Percentiles rank a stretch among this genome's conserved stretches.
Evolutionary conservation across 2,888 invertebrate genomes (phyloP).

Genomic region (Leuctra nigra): DNA sequence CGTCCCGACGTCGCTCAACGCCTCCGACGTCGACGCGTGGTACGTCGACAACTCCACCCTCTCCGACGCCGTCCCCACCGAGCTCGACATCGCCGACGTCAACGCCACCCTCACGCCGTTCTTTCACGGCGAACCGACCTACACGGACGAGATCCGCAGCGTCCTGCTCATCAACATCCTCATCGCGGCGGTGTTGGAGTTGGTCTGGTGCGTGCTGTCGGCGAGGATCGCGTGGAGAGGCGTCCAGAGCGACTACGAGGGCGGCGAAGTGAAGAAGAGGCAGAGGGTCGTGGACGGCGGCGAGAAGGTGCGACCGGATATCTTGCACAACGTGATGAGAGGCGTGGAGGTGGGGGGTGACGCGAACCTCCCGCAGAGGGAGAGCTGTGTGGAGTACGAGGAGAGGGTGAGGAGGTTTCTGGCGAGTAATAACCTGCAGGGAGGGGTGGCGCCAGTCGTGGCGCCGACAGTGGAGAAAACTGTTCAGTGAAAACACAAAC

Average conservation of each 20-base stretch:
- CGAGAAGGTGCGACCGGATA: constrained; percentile 21
- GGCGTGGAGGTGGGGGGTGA: constrained; percentile 10
- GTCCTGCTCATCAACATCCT: constrained; percentile 53
- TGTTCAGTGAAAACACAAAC: too few species aligned
- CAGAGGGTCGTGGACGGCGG: not conserved
- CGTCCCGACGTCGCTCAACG: too few species aligned
- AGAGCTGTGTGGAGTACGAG: constrained; percentile 42
- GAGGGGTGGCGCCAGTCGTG: too few species aligned
- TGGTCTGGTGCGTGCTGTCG: constrained; percentile 54
- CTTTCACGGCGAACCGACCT: too few species aligned
- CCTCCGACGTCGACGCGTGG: not conserved
- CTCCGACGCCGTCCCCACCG: not conserved
- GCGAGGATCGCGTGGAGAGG: constrained; percentile 53
- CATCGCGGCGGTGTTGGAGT: constrained; percentile 50
- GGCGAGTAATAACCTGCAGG: constrained; percentile 29
- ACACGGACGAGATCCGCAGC: constrained; percentile 15
- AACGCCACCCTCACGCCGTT: not conserved
- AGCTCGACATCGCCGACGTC: not conserved
- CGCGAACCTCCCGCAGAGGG: constrained; percentile 36
- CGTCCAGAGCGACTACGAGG: constrained; percentile 45
- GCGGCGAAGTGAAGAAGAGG: constrained; percentile 39
- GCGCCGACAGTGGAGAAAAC: too few species aligned
- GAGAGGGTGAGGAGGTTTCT: constrained; percentile 43
- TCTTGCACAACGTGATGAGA: constrained; percentile 18
- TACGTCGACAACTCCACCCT: not conserved